Evolutionary conservation across 2,113 vertebrate species (phyloP).

Genomic region (Antechinus stuartii): DNA sequence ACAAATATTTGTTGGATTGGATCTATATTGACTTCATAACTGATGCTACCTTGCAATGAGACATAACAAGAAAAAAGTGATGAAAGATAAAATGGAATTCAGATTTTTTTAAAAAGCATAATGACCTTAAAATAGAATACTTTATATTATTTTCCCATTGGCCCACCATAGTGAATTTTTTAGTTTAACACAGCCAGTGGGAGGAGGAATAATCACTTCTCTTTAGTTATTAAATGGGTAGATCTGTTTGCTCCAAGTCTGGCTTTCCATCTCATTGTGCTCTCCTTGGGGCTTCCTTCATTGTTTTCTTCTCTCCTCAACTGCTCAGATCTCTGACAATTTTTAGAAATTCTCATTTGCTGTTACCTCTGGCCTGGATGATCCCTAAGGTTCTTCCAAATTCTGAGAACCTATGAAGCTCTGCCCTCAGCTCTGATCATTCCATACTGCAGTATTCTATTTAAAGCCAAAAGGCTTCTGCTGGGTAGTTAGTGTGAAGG

Average conservation of each 20-base stretch:
- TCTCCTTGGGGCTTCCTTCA: conserved; percentile 27
- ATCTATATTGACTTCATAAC: background rate
- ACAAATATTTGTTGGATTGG: conserved; percentile 27
- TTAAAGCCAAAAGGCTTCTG: conserved; percentile 76
- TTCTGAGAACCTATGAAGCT: background rate
- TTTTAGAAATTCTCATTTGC: conserved; percentile 37
- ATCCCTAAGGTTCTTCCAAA: background rate
- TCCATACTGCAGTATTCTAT: conserved; percentile 76
- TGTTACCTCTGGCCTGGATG: conserved; percentile 40
- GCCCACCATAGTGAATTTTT: background rate
- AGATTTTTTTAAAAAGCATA: background rate
- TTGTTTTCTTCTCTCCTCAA: conserved; percentile 36
- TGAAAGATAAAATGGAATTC: background rate
- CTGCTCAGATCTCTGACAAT: conserved; percentile 11
- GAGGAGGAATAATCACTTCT: too few species aligned
- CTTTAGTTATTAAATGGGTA: background rate
- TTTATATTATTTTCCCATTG: background rate
- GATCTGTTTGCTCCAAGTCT: background rate
- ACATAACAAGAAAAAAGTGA: background rate
- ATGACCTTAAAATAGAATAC: background rate
- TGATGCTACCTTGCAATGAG: background rate
- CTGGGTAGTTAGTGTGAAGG: conserved; percentile 78
- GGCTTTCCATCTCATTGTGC: background rate
- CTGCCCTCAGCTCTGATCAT: conserved; percentile 57
- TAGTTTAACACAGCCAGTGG: background rate